Conservation (phyloP, 2,113 vertebrate genomes). For the Tachycineta bicolor region DNA sequence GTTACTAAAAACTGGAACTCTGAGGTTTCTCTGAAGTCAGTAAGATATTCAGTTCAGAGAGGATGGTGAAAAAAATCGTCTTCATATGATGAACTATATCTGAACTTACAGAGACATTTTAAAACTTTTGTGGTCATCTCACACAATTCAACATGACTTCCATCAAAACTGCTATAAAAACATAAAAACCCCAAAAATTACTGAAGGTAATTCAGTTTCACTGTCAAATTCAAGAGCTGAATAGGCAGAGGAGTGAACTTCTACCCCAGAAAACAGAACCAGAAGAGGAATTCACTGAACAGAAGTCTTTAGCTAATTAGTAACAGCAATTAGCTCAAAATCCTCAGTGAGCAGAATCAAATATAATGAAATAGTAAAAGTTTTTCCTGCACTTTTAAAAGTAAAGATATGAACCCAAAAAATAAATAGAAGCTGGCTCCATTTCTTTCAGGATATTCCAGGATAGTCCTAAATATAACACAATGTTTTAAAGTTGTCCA, state of each 20-base stretch:
- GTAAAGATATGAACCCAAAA: neutral
- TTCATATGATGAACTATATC: neutral
- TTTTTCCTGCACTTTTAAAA: neutral
- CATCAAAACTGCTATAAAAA: neutral
- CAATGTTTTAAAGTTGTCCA: neutral
- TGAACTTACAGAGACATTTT: neutral
- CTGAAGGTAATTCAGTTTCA: neutral
- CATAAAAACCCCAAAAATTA: neutral
- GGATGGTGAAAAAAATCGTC: neutral
- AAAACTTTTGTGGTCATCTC: neutral
- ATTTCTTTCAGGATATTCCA: neutral
- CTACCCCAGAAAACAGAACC: neutral
- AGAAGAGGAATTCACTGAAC: neutral
- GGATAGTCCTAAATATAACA: neutral
- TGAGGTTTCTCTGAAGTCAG: neutral
- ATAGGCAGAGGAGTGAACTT: neutral
- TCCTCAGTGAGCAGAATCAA: neutral
- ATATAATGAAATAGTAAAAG: neutral
- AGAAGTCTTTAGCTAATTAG: slow-evolving; percentile 11
- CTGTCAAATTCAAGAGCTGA: neutral
- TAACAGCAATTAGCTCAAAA: neutral
- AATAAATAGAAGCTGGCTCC: neutral
- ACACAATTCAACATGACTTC: neutral
- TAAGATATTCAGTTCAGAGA: neutral
- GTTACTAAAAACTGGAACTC: slow-evolving; percentile 23